Percentiles rank a stretch among this genome's conserved stretches.
Evolutionary conservation across 2,797 vertebrate species (phyloP).

Genomic region (Lutjanus argentimaculatus): DNA sequence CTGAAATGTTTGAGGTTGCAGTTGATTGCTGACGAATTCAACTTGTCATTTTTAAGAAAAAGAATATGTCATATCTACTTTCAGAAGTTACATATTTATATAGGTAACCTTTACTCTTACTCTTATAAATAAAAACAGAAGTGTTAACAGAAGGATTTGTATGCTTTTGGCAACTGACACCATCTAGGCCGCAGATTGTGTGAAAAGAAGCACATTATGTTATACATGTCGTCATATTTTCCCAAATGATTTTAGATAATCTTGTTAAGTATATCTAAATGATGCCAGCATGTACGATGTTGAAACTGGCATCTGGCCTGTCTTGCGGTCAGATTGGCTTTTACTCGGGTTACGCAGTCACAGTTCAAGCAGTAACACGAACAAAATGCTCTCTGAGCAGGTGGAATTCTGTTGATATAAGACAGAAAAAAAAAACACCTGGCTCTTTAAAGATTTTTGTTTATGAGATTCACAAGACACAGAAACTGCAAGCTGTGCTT

Average conservation of each 20-base stretch:
- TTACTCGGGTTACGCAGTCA: not conserved
- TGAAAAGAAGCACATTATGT: not conserved
- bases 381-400: not conserved
- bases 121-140: slow-evolving; percentile 1
- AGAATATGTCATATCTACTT: too few species aligned
- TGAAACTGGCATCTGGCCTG: not conserved
- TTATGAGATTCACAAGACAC: not conserved
- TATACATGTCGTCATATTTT: not conserved
- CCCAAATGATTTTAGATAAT: not conserved
- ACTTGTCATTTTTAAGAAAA: too few species aligned
- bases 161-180: not conserved
- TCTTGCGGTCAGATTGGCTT: slow-evolving; percentile 9
- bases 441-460: slow-evolving; percentile 1
- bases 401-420: slow-evolving; percentile 1
- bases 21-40: too few species aligned
- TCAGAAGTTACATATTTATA: too few species aligned
- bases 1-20: too few species aligned
- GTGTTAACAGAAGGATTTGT: not conserved
- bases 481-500: slow-evolving; percentile 8
- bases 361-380: not conserved
- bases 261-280: not conserved
- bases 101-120: not conserved
- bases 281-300: not conserved
- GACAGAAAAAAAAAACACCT: not conserved
- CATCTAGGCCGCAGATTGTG: not conserved